Evolutionary conservation across 2,797 vertebrate genomes (phyloP).

Genomic region (Synaphobranchus kaupii): DNA sequence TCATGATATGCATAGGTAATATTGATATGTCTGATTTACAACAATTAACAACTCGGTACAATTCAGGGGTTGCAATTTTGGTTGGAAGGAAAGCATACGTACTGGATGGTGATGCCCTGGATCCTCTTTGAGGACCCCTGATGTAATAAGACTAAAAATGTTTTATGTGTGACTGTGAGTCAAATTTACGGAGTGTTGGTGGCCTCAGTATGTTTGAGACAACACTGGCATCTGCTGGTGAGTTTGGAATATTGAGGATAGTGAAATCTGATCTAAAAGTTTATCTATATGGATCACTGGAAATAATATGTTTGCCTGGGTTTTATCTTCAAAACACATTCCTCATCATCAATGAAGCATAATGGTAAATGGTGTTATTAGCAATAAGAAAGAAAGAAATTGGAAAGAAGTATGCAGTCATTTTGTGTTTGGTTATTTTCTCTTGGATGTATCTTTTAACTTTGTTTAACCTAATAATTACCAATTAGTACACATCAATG

Average conservation of each 20-base stretch:
- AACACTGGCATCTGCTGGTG: conserved; percentile 37
- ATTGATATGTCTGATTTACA: too few relatives aligned
- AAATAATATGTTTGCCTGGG: neutral
- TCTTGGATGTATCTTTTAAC: neutral
- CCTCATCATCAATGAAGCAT: neutral
- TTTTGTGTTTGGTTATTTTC: neutral
- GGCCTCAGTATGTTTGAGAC: neutral
- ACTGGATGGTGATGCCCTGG: too few relatives aligned
- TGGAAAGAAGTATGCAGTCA: neutral
- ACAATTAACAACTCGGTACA: too few relatives aligned
- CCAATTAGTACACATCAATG: neutral
- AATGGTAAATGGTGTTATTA: neutral
- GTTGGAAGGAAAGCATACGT: too few relatives aligned
- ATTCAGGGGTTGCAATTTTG: too few relatives aligned
- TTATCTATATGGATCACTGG: neutral
- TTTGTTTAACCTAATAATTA: neutral
- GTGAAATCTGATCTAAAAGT: neutral
- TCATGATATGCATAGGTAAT: too few relatives aligned
- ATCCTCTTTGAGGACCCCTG: neutral
- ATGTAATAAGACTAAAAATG: neutral
- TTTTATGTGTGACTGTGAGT: neutral
- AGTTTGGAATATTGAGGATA: neutral
- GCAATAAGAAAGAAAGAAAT: neutral
- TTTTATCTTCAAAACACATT: neutral
- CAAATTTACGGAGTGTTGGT: neutral